Evolutionary conservation across 2,888 invertebrate species (phyloP).

Genomic region (Eulithis prunata): DNA sequence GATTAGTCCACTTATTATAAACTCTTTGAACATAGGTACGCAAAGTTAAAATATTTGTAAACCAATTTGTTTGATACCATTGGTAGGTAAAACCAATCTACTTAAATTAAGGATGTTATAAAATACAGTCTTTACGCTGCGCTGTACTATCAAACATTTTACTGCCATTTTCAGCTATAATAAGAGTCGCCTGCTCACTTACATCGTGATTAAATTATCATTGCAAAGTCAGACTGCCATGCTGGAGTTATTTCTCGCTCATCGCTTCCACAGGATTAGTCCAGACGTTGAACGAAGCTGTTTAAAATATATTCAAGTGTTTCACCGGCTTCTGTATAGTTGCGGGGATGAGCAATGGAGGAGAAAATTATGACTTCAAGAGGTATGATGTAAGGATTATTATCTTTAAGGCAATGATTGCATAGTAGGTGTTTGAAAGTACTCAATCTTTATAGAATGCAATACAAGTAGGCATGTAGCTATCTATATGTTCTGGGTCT

Average conservation of each 20-base stretch:
- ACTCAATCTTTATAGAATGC: too few relatives aligned
- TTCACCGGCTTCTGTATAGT: conserved; percentile 14
- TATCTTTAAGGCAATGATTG: too few relatives aligned
- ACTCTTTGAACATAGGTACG: too few relatives aligned
- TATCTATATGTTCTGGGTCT: too few relatives aligned
- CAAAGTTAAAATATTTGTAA: not conserved
- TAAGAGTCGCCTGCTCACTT: conserved; percentile 66
- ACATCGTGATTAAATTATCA: conserved; percentile 80
- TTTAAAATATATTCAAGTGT: conserved; percentile 36
- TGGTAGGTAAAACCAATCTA: conserved; percentile 8
- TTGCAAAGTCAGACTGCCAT: conserved; percentile 71
- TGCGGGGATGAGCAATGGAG: conserved; percentile 12
- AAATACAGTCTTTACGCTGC: conserved; percentile 51
- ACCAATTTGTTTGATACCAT: not conserved
- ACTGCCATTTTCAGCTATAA: conserved; percentile 65
- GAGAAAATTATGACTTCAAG: not conserved
- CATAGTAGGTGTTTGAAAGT: too few relatives aligned
- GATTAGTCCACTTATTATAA: too few relatives aligned
- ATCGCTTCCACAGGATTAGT: conserved; percentile 56
- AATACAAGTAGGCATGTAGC: too few relatives aligned
- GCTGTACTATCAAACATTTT: conserved; percentile 60
- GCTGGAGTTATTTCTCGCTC: conserved; percentile 58
- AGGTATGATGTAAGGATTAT: not conserved
- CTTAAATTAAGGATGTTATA: conserved; percentile 45
- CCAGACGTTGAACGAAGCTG: conserved; percentile 52